Conservation (phyloP, 2,888 invertebrate species). For the Protophormia terraenovae region DNA sequence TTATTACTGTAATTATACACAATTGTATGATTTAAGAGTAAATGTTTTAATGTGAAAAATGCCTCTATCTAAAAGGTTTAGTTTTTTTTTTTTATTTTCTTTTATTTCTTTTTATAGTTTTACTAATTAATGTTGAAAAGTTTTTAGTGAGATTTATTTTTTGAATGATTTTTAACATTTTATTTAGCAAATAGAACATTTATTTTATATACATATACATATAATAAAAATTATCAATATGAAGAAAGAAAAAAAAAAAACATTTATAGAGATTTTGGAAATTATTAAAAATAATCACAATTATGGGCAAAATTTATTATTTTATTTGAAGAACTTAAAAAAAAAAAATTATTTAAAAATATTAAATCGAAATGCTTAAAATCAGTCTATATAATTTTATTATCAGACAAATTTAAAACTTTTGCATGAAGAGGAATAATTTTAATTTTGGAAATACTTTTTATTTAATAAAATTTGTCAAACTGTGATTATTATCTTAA, state of each 20-base stretch:
- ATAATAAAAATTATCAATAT: background rate
- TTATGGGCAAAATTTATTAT: background rate
- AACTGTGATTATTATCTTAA: constrained; percentile 35
- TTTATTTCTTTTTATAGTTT: background rate
- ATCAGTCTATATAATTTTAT: too few species aligned
- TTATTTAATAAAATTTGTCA: background rate
- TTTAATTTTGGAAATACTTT: too few species aligned
- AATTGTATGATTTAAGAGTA: background rate
- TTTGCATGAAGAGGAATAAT: too few species aligned
- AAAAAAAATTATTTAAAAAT: background rate
- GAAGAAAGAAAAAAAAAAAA: background rate
- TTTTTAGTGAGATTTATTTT: background rate
- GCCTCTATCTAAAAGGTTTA: constrained; percentile 41
- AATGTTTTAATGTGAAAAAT: constrained; percentile 34
- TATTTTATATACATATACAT: constrained; percentile 32
- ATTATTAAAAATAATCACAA: constrained; percentile 16
- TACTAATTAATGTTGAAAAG: background rate
- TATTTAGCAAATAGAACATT: constrained; percentile 29
- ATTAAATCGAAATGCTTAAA: too few species aligned
- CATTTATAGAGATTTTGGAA: background rate
- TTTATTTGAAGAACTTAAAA: background rate
- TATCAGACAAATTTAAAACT: too few species aligned
- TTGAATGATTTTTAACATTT: constrained; percentile 16
- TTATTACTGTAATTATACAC: constrained; percentile 12
- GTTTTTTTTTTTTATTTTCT: background rate